Base-by-base conservation (phyloP, 2,888 invertebrate genomes). In the Agrilus mali region DNA sequence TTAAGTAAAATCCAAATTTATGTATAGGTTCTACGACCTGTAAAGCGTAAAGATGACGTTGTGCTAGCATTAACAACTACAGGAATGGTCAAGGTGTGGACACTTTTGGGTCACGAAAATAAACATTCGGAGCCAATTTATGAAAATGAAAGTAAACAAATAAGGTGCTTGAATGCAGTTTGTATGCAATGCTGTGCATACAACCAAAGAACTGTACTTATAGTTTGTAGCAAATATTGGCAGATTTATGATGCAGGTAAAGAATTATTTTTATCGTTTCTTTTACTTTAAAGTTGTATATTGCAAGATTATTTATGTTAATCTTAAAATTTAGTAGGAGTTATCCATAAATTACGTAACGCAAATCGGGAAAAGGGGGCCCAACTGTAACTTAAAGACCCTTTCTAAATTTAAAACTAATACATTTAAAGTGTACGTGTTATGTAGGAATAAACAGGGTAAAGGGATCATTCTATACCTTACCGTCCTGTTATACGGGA, bases 11-110 rank as follows among this genome's bases (percentile, higher is more conserved):
- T 33, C 8, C 4, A 7, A 15, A 15, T 34, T 34, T 34, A 16
- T 15, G 40, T 40, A 7, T 57, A 78, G 77, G 78, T 79, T 0
- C 63, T 82, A 33, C 71, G 82, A 27, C 82, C 82, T 4, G 78
- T 78, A 32, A 80, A 80, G n/a, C 75, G 82, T 32, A 84, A 86
- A 75, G 96, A 96, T 69, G 95, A 96, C 64, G 94, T 96, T 2
- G 90, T 96, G 1, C 70, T 97, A 52, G 96, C 93, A 2, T 79
- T 96, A 41, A 93, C 95, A 5, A 94, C 94, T 20, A 92, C 94
- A 10, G 96, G 96, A 1, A 90, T 90, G 42, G 94, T 96, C 0
- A 96, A 96, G 71, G 92, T 96, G 0, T 96, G 96, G 96, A 94
- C 94, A 0, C 73, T 96, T 4, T 72, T 86, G 32, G 92, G 90